phyloP scores from a whole-genome alignment of 2,888 invertebrate genomes.

The Agonopterix subpropinquella region DNA sequence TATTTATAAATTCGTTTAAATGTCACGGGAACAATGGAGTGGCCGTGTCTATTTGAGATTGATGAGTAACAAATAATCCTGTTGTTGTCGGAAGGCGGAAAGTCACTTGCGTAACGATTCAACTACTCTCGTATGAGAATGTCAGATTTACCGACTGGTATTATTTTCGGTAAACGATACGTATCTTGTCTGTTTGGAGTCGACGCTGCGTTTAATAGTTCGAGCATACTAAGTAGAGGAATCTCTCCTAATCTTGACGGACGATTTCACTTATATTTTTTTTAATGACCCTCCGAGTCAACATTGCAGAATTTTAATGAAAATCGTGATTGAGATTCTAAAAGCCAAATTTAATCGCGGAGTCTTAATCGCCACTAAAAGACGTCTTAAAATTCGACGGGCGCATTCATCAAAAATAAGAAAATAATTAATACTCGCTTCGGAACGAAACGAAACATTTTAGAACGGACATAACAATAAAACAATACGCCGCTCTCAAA shows the following conservation, averaged over 20 bases:
- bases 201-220: conserved; percentile 63
- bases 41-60: conserved; percentile 66
- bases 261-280: conserved; percentile 33
- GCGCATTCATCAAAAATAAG: conserved; percentile 68
- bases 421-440: conserved; percentile 71
- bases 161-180: conserved; percentile 70
- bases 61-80: conserved; percentile 67
- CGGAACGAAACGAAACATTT: conserved; percentile 57
- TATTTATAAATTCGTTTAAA: conserved; percentile 69
- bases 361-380: conserved; percentile 46
- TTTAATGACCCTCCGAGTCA: conserved; percentile 2
- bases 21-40: conserved; percentile 71
- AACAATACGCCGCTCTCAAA: conserved; percentile 65
- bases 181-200: conserved; percentile 56
- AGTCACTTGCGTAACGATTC: conserved; percentile 50
- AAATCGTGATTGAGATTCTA: conserved; percentile 50
- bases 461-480: conserved; percentile 64
- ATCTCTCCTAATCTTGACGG: conserved; percentile 43
- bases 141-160: conserved; percentile 54
- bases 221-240: conserved; percentile 46
- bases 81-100: conserved; percentile 55
- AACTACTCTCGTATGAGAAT: conserved; percentile 43
- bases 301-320: conserved; percentile 37
- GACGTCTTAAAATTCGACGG: conserved; percentile 49
- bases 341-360: conserved; percentile 45